Percentiles rank a stretch among this genome's conserved stretches.
These are phyloP conservation scores for Melanocharis versteri DNA, from an alignment of 2,113 vertebrate species.

Conservation along the genomic window DNA sequence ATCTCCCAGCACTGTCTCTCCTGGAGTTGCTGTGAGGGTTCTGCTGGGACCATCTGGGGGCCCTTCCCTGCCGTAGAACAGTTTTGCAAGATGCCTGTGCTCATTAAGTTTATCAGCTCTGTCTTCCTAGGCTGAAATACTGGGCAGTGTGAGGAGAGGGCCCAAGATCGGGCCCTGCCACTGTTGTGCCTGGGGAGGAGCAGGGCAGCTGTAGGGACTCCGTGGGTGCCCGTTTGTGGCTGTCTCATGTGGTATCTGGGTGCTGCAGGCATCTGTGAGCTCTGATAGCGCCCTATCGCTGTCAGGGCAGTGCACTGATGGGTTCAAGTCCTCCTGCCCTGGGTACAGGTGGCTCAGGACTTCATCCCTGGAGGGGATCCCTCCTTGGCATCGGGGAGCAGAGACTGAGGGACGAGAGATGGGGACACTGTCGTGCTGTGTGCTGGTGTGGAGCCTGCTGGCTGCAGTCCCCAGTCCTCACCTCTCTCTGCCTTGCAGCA, in stretches of 20 bases:
- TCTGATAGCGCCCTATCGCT: background rate
- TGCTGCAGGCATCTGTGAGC: background rate
- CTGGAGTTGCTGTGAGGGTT: background rate
- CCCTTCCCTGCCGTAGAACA: background rate
- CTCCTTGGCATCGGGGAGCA: background rate
- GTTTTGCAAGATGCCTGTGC: background rate
- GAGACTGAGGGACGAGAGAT: rapidly evolving
- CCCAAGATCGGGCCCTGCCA: background rate
- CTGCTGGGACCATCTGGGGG: background rate
- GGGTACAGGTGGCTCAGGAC: background rate
- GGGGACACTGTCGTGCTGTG: rapidly evolving
- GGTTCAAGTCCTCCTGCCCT: background rate
- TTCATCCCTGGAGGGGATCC: background rate
- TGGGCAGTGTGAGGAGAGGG: background rate
- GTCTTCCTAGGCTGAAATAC: background rate
- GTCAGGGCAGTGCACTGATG: rapidly evolving
- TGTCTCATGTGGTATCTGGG: background rate
- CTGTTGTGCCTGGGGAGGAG: background rate
- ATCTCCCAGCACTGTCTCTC: background rate
- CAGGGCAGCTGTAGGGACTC: rapidly evolving
- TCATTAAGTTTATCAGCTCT: background rate
- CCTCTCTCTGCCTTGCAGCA: conserved; percentile 68
- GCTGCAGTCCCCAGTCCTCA: background rate
- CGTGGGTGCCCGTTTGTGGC: background rate
- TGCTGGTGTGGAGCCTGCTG: background rate